phyloP scores from a whole-genome alignment of 2,113 vertebrate species.

The Pantherophis guttatus region DNA sequence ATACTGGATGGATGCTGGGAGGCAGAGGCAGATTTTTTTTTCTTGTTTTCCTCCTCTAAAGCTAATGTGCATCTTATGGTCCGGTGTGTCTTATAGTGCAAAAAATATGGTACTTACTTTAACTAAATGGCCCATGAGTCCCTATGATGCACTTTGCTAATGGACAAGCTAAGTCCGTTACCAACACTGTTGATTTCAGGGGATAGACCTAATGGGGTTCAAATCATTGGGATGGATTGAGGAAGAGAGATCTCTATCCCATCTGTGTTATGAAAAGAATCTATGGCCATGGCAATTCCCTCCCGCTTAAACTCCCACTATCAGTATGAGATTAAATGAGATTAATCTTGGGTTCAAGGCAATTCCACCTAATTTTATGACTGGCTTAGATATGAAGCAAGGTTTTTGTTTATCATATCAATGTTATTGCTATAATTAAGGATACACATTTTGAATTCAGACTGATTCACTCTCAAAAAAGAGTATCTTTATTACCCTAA shows the following conservation, averaged over 20 bases:
- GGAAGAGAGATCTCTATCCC: background rate
- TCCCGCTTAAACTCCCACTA: background rate
- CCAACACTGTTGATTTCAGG: background rate
- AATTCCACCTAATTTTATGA: background rate
- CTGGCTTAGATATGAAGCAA: background rate
- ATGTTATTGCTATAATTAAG: background rate
- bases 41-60: too few species aligned
- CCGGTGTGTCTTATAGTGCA: too few species aligned
- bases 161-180: background rate
- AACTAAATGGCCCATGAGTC: background rate
- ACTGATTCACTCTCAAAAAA: background rate
- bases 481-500: background rate
- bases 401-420: background rate
- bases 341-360: background rate
- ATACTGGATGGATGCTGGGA: too few species aligned
- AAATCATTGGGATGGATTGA: background rate
- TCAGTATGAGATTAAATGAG: background rate
- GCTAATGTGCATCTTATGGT: too few species aligned
- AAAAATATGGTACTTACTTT: too few species aligned
- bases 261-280: background rate
- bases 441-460: background rate
- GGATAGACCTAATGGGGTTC: background rate
- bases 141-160: background rate
- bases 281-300: background rate
- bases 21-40: too few species aligned